Evolutionary conservation across 2,888 invertebrate species (phyloP).

Genomic region (Oligia latruncula): DNA sequence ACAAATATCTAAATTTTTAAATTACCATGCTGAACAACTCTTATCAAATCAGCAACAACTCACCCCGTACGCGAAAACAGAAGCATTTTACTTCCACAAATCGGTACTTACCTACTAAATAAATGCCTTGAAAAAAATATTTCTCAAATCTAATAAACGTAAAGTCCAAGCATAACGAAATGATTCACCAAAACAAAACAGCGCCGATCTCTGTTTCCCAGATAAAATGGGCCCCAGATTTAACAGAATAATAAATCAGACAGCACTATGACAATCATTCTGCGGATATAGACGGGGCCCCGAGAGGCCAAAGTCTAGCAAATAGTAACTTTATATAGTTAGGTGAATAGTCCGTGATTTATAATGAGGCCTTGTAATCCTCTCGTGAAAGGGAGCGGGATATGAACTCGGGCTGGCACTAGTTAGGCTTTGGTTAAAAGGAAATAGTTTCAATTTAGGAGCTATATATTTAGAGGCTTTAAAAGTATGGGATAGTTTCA

Average conservation of each 20-base stretch:
- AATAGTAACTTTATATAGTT: constrained; percentile 65
- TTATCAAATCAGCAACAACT: neutral
- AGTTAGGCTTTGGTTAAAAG: constrained; percentile 43
- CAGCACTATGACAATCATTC: constrained; percentile 61
- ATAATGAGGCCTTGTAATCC: constrained; percentile 68
- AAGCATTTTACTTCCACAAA: constrained; percentile 17
- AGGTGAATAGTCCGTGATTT: constrained; percentile 65
- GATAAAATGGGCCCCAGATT: constrained; percentile 55
- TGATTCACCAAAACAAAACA: constrained; percentile 40
- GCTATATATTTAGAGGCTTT: constrained; percentile 37
- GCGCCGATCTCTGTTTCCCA: constrained; percentile 30
- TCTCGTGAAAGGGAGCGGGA: constrained; percentile 62
- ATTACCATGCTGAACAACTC: neutral
- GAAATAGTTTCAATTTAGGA: constrained; percentile 62
- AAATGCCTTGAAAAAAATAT: constrained; percentile 32
- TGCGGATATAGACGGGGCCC: constrained; percentile 50
- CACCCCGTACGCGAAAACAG: neutral
- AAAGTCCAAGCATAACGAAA: constrained; percentile 32
- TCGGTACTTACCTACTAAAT: neutral
- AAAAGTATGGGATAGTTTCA: constrained; percentile 4
- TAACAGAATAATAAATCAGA: constrained; percentile 63
- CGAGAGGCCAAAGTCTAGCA: constrained; percentile 57
- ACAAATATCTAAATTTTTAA: neutral
- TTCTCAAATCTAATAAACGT: constrained; percentile 35
- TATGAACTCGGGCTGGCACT: constrained; percentile 56